Evolutionary conservation across 2,888 invertebrate species (phyloP), one percentile per base, ranked within the genome.

Genomic region (Nesidiocoris tenuis): DNA sequence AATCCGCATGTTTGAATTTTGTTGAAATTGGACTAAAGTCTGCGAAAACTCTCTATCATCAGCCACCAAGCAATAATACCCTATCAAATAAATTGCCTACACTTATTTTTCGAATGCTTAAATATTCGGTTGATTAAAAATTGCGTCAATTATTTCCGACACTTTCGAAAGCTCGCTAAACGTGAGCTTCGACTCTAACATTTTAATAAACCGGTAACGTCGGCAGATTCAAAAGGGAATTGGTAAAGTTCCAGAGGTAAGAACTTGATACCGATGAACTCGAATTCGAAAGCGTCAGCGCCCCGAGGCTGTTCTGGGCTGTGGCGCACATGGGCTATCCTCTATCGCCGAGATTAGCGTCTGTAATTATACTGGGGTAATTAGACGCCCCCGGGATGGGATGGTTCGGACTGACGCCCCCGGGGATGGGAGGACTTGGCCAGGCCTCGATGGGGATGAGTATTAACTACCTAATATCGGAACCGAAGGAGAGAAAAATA

Each of bases 281-380:
- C 39, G 39, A 39, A 39, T 39, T 39, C 39, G 39, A 39, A 39
- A 39, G 39, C 39, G 39, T 39, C 39, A 12, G 5, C 39, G 39
- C 39, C 39, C 12, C 39, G 39, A 39, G 39, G 39, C 39, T 39
- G 39, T 39, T 39, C 3, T 39, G 39, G 39, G 39, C 39, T 7
- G n/a, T n/a, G n/a, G n/a, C n/a, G n/a, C n/a, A n/a, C n/a, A n/a
- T n/a, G 12, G 39, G 39, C 39, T 39, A 12, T 39, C 39, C 39
- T 39, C 39, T 39, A 39, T 39, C 39, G 39, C 39, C 12, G 39
- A 39, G 39, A 39, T 39, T 39, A 39, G 39, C 39, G 39, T 39
- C 39, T 39, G 63, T 63, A 63, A 63, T 63, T 63, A 63, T 21
- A 63, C 1, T 2, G 23, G 64, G 64, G 64, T 64, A 64, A 64